phyloP scores from a whole-genome alignment of 2,113 vertebrate species.

The Pomatorhinus ruficollis region DNA sequence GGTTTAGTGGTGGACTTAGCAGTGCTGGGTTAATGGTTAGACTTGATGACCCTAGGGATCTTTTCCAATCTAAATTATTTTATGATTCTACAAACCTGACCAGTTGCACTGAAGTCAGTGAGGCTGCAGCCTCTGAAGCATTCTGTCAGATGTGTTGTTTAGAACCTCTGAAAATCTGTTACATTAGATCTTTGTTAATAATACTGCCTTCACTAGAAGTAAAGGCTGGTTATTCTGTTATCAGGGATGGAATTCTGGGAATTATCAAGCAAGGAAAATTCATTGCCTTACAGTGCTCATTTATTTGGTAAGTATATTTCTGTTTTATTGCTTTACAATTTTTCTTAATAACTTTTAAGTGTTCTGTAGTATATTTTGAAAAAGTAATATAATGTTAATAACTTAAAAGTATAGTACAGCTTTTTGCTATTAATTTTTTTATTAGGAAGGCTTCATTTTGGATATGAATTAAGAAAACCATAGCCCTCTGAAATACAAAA shows the following conservation, averaged over 20 bases:
- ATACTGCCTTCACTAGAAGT: neutral
- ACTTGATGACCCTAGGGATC: neutral
- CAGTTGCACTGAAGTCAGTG: neutral
- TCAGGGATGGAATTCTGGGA: neutral
- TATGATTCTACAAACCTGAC: neutral
- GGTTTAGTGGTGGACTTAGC: neutral
- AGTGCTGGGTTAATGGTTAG: neutral
- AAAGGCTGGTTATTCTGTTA: neutral
- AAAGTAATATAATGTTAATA: neutral
- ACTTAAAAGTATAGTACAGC: neutral
- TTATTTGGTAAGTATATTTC: neutral
- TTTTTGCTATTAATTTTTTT: neutral
- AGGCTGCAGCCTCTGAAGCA: neutral
- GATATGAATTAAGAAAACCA: rapidly evolving
- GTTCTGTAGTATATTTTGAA: neutral
- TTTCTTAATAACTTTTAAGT: neutral
- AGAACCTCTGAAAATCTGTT: neutral
- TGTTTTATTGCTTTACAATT: neutral
- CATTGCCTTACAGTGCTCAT: neutral
- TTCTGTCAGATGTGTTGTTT: neutral
- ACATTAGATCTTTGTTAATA: neutral
- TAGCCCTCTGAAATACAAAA: neutral
- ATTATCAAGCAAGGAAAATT: neutral
- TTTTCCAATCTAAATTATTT: neutral
- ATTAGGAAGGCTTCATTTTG: neutral